A percentile compares a stretch with the other conserved stretches of the same genome.
phyloP scores from a whole-genome alignment of 2,113 vertebrate genomes.

The Morone saxatilis region DNA sequence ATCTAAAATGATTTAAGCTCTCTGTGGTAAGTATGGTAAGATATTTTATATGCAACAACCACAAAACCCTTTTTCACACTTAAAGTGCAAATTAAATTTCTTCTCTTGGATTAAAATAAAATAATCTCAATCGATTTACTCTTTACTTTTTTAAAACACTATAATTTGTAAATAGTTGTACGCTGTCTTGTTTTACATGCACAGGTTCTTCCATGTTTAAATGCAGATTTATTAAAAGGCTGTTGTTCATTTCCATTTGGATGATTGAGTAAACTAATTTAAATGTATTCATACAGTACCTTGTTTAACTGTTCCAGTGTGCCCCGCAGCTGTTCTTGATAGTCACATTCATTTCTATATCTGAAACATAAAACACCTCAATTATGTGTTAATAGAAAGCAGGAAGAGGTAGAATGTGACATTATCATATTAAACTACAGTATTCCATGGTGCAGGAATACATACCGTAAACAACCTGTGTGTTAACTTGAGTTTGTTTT shows the following conservation, averaged over 20 bases:
- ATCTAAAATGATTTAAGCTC: background rate
- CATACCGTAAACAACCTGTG: background rate
- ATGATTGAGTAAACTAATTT: too few relatives aligned
- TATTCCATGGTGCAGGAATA: background rate
- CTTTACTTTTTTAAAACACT: background rate
- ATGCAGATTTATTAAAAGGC: background rate
- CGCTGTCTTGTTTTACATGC: background rate
- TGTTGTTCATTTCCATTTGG: background rate
- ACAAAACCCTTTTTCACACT: background rate
- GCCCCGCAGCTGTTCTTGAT: constrained; percentile 88
- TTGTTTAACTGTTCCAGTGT: constrained; percentile 93
- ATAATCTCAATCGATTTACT: too few relatives aligned
- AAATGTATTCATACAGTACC: constrained; percentile 77
- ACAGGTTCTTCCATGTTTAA: background rate
- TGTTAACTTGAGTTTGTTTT: background rate
- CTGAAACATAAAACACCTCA: constrained; percentile 77
- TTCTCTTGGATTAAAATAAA: background rate
- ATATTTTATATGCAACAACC: background rate
- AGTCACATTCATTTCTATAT: constrained; percentile 94
- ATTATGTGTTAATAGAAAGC: constrained; percentile 12
- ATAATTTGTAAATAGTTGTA: background rate
- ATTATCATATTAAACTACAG: background rate
- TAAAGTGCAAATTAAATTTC: background rate
- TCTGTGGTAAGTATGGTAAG: background rate
- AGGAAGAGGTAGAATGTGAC: background rate